phyloP scores from a whole-genome alignment of 92 coral and sea anemone species.

The Muricea muricata region DNA sequence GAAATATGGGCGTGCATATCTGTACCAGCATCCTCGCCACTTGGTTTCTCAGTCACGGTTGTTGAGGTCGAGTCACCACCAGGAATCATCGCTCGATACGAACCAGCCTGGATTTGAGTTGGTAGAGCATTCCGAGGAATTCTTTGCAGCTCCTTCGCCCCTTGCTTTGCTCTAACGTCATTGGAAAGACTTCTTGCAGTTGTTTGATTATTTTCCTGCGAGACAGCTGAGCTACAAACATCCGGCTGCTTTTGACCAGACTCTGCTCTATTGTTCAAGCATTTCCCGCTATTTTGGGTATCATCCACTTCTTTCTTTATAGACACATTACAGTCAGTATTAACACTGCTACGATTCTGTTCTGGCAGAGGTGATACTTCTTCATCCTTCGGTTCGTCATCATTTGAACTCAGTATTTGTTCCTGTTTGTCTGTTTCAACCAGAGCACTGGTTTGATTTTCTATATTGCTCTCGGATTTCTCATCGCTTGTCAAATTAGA shows the following conservation, averaged over 20 bases:
- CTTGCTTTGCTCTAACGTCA: neutral
- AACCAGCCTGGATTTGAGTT: neutral
- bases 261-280: neutral
- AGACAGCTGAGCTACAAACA: neutral
- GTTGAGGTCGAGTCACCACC: neutral
- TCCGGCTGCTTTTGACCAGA: neutral
- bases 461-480: neutral
- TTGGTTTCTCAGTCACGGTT: neutral
- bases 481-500: neutral
- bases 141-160: neutral
- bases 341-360: no score
- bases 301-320: neutral
- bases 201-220: neutral
- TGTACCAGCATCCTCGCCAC: neutral
- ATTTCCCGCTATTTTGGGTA: neutral
- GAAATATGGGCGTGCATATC: neutral
- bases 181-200: neutral
- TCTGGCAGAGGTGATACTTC: no score
- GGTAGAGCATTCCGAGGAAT: neutral
- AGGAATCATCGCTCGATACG: neutral
- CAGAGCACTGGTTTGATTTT: neutral
- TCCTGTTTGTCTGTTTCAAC: neutral
- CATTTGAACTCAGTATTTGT: neutral
- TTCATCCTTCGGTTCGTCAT: neutral
- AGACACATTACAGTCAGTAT: neutral